phyloP scores from a whole-genome alignment of 2,888 invertebrate species.

The Drosophila atripex region DNA sequence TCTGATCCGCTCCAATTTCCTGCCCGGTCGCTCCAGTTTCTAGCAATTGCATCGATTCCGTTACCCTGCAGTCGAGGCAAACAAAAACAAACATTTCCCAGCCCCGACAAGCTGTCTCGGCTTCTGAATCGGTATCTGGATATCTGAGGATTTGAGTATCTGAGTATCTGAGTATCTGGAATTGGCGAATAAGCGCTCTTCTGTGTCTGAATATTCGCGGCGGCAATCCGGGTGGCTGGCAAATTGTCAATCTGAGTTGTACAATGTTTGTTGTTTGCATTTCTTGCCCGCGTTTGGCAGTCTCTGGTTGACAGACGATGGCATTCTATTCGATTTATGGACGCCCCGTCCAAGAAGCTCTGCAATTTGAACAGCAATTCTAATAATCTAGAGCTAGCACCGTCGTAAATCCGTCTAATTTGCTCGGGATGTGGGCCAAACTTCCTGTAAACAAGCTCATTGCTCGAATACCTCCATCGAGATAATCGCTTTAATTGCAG shows the following conservation, averaged over 20 bases:
- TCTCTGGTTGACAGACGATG: slow-evolving; percentile 4
- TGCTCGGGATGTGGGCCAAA: slow-evolving; percentile 51
- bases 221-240: slow-evolving; percentile 39
- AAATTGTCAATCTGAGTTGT: slow-evolving; percentile 43
- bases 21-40: slow-evolving; percentile 44
- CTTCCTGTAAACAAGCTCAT: slow-evolving; percentile 68
- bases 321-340: slow-evolving; percentile 1
- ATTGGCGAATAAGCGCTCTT: not conserved
- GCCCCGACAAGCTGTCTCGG: slow-evolving; percentile 18
- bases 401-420: not conserved
- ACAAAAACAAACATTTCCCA: slow-evolving; percentile 9
- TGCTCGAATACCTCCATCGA: slow-evolving; percentile 55
- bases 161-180: not conserved
- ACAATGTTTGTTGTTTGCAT: slow-evolving; percentile 18
- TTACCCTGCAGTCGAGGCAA: slow-evolving; percentile 18
- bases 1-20: slow-evolving; percentile 57
- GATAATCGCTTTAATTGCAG: slow-evolving; percentile 65
- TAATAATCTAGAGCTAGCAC: no score
- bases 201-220: slow-evolving; percentile 28
- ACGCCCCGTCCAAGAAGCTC: no score
- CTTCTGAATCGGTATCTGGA: not conserved
- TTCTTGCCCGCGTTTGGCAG: not conserved
- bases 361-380: no score
- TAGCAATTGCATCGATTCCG: slow-evolving; percentile 29
- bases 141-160: no score